Percentiles rank a stretch among this genome's conserved stretches.
phyloP scores from a whole-genome alignment of 2,797 vertebrate genomes.

The Chloroceryle inda region DNA sequence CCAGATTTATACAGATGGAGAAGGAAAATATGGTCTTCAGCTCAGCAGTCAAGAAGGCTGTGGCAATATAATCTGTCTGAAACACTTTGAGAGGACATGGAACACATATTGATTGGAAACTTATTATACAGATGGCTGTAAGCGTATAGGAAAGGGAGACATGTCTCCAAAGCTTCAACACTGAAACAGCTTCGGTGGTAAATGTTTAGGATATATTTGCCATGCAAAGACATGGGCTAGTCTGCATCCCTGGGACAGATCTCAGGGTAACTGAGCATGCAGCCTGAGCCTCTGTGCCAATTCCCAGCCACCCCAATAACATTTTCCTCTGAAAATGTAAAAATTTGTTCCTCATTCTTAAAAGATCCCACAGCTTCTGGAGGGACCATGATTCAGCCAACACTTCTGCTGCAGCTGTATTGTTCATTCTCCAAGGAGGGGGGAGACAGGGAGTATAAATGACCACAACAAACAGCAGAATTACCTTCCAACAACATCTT shows the following conservation, averaged over 20 bases:
- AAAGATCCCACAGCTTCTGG: background rate
- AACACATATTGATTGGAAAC: background rate
- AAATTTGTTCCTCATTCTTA: background rate
- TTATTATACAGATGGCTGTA: background rate
- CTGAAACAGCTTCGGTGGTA: background rate
- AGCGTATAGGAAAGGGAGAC: background rate
- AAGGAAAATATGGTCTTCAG: background rate
- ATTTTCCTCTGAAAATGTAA: background rate
- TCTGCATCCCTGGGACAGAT: background rate
- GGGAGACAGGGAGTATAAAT: background rate
- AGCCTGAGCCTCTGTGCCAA: background rate
- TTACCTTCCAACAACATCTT: background rate
- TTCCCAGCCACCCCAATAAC: background rate
- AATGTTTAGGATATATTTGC: background rate
- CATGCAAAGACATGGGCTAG: background rate
- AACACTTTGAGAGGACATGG: background rate
- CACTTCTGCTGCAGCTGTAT: background rate
- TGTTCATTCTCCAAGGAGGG: background rate
- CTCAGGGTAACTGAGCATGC: background rate
- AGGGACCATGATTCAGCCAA: background rate
- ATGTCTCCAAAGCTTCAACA: background rate
- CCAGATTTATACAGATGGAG: background rate
- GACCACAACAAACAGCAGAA: background rate
- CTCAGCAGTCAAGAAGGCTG: background rate
- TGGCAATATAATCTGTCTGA: background rate